Percentiles rank a stretch among this genome's conserved stretches.
phyloP scores from a whole-genome alignment of 1,140 invertebrate genomes.

The Drosophila grimshawi region DNA sequence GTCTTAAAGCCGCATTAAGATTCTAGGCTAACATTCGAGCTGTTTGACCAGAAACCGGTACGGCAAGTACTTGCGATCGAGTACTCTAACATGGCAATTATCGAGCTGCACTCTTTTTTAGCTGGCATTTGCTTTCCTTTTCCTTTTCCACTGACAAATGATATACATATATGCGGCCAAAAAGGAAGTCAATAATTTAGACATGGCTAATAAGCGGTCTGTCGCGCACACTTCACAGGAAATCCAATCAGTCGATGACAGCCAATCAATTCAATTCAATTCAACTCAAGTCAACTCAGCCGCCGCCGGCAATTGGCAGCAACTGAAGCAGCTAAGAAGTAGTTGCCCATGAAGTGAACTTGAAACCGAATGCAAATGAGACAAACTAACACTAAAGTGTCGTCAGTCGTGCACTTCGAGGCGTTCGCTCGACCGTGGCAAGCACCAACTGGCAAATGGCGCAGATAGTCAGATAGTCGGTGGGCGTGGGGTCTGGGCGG shows the following conservation, averaged over 20 bases:
- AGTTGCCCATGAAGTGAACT: slow-evolving; percentile 29
- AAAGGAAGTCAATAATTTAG: slow-evolving; percentile 47
- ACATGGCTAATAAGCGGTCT: slow-evolving; percentile 37
- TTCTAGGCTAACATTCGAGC: slow-evolving; percentile 43
- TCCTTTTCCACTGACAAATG: slow-evolving; percentile 25
- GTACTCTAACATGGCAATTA: slow-evolving; percentile 16
- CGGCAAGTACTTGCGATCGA: not conserved
- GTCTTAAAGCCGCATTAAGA: slow-evolving; percentile 20
- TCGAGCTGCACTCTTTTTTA: not conserved
- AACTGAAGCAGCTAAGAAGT: slow-evolving; percentile 12
- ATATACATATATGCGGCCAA: slow-evolving; percentile 11
- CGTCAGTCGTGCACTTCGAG: slow-evolving; percentile 18
- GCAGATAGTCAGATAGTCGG: too few species aligned
- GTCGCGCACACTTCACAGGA: slow-evolving; percentile 36
- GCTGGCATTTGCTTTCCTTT: slow-evolving; percentile 37
- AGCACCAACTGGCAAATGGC: not conserved
- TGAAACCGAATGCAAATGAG: slow-evolving; percentile 33
- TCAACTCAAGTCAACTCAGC: not conserved
- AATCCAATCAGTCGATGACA: slow-evolving; percentile 43
- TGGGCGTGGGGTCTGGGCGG: not conserved
- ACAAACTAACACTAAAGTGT: slow-evolving; percentile 22
- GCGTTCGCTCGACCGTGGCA: slow-evolving; percentile 23
- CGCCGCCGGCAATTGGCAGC: slow-evolving; percentile 4
- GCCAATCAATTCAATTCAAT: slow-evolving; percentile 17
- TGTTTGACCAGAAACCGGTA: slow-evolving; percentile 34